Base-by-base conservation (phyloP, 2,113 vertebrate species). In the Campylorhamphus procurvoides region DNA sequence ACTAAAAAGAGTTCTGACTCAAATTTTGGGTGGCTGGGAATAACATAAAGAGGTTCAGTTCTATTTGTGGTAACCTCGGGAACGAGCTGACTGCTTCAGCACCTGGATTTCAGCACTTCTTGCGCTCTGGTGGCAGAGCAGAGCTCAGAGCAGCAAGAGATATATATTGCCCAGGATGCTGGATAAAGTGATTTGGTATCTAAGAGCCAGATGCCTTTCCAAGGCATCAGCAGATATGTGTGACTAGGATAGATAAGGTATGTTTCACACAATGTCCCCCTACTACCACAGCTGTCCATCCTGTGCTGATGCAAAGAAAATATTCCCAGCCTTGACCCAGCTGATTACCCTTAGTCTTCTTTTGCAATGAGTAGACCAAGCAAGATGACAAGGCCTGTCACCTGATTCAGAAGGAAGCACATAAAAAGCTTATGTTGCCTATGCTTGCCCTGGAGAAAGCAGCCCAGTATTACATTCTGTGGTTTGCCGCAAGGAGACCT, bases 41-140 rank as follows among this genome's bases (percentile, higher is more conserved):
- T 55, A 90, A 58, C 1, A 7, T 31, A 28, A 89, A 87, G 66
- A 73, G 0, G 3, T 14, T 53, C 2, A 1, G 25, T 95, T 92
- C 69, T 91, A 84, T 85, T 93, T 93, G 66, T 82, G 50, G 28
- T 58, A 71, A 72, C 55, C 10, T 89, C 66, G 19, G 64, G 47
- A 89, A 94, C 0, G 2, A 53, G 56, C n/a, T 84, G 66, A 40
- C 37, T 95, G 81, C 42, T 87, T 92, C 72, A 89, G 76, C 56
- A 93, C 52, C 44, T 73, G 77, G 31, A 82, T 82, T 84, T 93
- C 87, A 95, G 84, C 73, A 84, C 18, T 92, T 90, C 50, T 90
- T 79, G 49, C 0, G 0, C 74, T 94, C 58, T 47, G 42, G 87
- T 66, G 18, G 33, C 22, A 53, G 53, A 85, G 74, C 66, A 95